phyloP scores from a whole-genome alignment of 2,888 invertebrate genomes.

The Euplexia lucipara region DNA sequence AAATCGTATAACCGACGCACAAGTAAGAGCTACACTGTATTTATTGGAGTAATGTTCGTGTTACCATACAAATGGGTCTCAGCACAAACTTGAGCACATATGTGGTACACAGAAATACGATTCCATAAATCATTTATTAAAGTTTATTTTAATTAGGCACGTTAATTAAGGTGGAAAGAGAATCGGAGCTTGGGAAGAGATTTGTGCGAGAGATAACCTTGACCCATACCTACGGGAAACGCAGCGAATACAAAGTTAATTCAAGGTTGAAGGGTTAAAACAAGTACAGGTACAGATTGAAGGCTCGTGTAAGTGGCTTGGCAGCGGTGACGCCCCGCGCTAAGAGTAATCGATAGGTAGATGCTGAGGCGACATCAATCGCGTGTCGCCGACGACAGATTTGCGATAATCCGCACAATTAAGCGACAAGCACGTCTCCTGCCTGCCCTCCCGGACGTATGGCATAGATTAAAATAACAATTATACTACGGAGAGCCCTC shows the following conservation, averaged over 20 bases:
- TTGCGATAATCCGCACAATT: conserved; percentile 81
- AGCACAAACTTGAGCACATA: conserved; percentile 7
- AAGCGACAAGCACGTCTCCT: conserved; percentile 76
- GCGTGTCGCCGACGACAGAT: conserved; percentile 67
- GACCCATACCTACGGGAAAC: conserved; percentile 20
- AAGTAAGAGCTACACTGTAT: not conserved
- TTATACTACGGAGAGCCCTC: conserved; percentile 25
- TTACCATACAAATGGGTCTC: conserved; percentile 11
- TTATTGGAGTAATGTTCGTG: conserved; percentile 15
- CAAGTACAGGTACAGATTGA: conserved; percentile 43
- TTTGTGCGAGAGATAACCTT: conserved; percentile 45
- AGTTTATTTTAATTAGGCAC: conserved; percentile 46
- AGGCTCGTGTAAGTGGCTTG: conserved; percentile 35
- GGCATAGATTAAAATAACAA: conserved; percentile 59
- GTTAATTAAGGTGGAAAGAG: conserved; percentile 45
- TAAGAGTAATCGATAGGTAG: conserved; percentile 66
- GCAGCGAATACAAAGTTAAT: conserved; percentile 23
- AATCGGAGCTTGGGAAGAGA: conserved; percentile 20
- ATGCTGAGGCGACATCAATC: conserved; percentile 64
- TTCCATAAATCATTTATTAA: conserved; percentile 25
- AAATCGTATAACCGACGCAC: not conserved
- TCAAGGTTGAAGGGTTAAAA: conserved; percentile 36
- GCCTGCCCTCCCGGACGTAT: conserved; percentile 41
- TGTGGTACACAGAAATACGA: conserved; percentile 13
- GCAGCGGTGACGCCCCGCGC: conserved; percentile 39